These are phyloP conservation scores for Hemistola chrysoprasaria DNA, from an alignment of 2,888 invertebrate species.

Conservation along the genomic window DNA sequence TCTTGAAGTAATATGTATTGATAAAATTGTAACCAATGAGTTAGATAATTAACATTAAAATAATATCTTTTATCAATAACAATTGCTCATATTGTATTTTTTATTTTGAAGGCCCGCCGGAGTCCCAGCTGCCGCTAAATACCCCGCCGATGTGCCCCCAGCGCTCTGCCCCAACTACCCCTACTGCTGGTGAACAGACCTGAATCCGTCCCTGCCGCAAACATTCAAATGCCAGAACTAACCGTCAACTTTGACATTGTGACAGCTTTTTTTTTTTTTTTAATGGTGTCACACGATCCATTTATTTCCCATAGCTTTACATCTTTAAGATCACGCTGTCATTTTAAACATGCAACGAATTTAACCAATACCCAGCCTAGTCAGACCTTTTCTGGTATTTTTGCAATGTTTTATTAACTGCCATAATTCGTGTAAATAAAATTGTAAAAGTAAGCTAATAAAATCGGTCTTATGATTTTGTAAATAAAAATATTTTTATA, in stretches of 20 bases:
- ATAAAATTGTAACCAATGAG: no score
- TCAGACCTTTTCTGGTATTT: constrained; percentile 4
- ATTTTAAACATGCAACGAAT: no score
- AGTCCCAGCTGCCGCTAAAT: constrained; percentile 56
- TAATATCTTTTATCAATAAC: no score
- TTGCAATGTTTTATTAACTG: constrained; percentile 6
- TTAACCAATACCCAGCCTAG: no score
- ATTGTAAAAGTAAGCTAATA: not conserved
- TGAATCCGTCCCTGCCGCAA: constrained; percentile 7
- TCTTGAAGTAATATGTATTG: no score
- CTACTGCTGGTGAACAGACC: constrained; percentile 68
- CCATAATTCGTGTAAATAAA: constrained; percentile 7
- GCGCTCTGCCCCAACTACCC: constrained; percentile 84
- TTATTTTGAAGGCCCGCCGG: constrained; percentile 42
- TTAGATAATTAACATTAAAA: no score
- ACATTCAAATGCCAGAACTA: constrained; percentile 15
- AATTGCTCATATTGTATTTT: no score
- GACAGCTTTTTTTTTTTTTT: constrained; percentile 14
- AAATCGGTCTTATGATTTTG: constrained; percentile 30
- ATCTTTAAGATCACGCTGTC: not conserved
- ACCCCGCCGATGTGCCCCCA: constrained; percentile 78
- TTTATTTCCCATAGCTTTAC: no score
- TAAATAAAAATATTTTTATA: constrained; percentile 42
- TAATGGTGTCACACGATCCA: not conserved
- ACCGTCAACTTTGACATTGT: constrained; percentile 21